phyloP scores from a whole-genome alignment of 2,797 vertebrate species.

The Ceryle rudis region DNA sequence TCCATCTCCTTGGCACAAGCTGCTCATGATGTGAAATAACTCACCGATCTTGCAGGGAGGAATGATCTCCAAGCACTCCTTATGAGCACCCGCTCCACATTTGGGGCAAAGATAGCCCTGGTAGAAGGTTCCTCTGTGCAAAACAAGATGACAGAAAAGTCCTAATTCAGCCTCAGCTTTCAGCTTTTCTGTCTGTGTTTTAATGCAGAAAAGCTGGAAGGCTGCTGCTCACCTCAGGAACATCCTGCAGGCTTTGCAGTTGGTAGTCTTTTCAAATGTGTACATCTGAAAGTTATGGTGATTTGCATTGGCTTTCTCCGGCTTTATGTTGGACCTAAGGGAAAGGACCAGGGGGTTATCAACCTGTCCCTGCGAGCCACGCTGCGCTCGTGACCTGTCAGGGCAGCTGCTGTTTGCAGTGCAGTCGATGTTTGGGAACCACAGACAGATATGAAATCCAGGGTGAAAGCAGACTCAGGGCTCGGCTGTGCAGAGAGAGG shows the following conservation, averaged over 20 bases:
- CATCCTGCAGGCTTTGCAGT: slow-evolving; percentile 96
- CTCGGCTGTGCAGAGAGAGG: not conserved
- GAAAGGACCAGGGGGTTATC: not conserved
- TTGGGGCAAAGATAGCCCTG: slow-evolving; percentile 95
- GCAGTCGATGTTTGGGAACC: not conserved
- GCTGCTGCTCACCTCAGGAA: slow-evolving; percentile 86
- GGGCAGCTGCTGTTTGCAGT: not conserved
- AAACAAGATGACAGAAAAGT: not conserved
- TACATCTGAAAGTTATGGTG: slow-evolving; percentile 99
- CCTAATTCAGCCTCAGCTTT: not conserved
- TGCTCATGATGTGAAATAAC: slow-evolving; percentile 40
- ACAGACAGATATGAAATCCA: rapidly evolving
- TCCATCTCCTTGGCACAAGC: not conserved
- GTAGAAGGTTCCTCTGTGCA: slow-evolving; percentile 93
- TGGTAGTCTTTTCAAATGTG: slow-evolving; percentile 95
- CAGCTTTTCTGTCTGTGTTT: not conserved
- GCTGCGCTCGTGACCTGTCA: not conserved
- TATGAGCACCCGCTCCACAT: slow-evolving; percentile 94
- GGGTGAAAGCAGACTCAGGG: not conserved
- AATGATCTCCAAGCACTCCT: slow-evolving; percentile 96
- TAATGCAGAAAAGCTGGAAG: not conserved
- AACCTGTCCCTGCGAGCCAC: rapidly evolving
- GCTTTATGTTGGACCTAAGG: slow-evolving; percentile 96
- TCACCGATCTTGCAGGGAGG: slow-evolving; percentile 96
- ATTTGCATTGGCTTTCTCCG: slow-evolving; percentile 95